phyloP scores from a whole-genome alignment of 2,113 vertebrate species.

The Actenoides lindsayi region DNA sequence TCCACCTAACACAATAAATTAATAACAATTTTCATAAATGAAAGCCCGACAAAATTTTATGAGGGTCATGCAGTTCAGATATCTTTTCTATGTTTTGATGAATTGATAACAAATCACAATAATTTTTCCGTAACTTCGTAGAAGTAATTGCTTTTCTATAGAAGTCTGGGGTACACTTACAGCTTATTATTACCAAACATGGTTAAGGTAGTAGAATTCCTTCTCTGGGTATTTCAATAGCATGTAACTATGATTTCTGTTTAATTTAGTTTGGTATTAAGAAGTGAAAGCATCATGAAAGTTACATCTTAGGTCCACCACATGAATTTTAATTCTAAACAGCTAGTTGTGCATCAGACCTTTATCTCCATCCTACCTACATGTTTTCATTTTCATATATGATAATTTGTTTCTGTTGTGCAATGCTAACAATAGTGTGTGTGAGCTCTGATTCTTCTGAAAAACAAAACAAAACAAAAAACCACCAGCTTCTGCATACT shows the following conservation, averaged over 20 bases:
- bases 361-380: not conserved
- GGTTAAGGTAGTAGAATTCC: not conserved
- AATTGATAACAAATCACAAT: not conserved
- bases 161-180: not conserved
- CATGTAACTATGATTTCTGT: not conserved
- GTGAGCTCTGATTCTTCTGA: not conserved
- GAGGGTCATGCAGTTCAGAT: not conserved
- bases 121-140: not conserved
- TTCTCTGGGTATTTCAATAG: not conserved
- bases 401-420: not conserved
- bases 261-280: not conserved
- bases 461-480: not conserved
- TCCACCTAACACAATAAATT: not conserved
- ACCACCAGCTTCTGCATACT: accelerated
- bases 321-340: not conserved
- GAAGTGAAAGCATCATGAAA: not conserved
- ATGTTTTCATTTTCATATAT: not conserved
- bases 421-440: not conserved
- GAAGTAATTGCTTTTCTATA: not conserved
- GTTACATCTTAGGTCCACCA: not conserved
- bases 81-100: not conserved
- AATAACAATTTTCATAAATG: not conserved
- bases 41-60: not conserved
- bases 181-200: not conserved
- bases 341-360: not conserved